Base-by-base conservation (phyloP, 2,113 vertebrate genomes). In the Corythaeola cristata region DNA sequence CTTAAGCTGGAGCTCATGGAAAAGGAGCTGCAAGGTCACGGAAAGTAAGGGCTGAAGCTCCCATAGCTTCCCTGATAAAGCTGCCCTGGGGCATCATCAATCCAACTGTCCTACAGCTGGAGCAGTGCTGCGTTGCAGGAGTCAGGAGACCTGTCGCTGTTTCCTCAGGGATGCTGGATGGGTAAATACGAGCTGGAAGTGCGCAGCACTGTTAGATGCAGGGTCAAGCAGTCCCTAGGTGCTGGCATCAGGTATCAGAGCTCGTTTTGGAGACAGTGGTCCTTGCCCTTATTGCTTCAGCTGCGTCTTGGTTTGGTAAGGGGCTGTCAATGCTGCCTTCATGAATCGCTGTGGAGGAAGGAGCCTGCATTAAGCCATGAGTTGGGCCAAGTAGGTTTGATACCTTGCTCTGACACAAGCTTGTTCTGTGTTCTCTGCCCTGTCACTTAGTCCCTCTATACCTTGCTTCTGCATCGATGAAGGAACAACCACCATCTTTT, bases 341-440 rank as follows among this genome's bases (percentile, higher is more conserved):
- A 2, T 6, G 64, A 66, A 8, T 4, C 39, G 37, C 47, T 24
- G 47, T 7, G 45, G 15, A 53, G 44, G 17, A 12, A 56, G 49
- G 17, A 58, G 55, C 55, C 44, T 28, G 10, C 3, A 0, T 18
- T 8, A 32, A 63, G 55, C 37, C 12, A 0, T 0, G 8, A 7
- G 16, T 47, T 19, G 50, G 8, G 27, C 26, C 27, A 17, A 21
- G 35, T 2, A 12, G 55, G 3, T 23, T 37, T 30, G 63, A 9
- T 10, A 5, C 50, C 30, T 11, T 37, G 22, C 88, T 66, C 74
- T 8, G 80, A 56, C 47, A 44, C 22, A 23, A 39, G 5, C 49
- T 41, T 9, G 2, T 20, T 2, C 68, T 17, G 20, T 9, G 30
- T 37, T 19, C 62, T 24, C 66, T 69, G 76, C 52, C 68, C 30